Percentiles rank a stretch among this genome's conserved stretches.
These are phyloP conservation scores for Pterocles burchelli DNA, from an alignment of 2,113 vertebrate genomes.

Conservation along the genomic window DNA sequence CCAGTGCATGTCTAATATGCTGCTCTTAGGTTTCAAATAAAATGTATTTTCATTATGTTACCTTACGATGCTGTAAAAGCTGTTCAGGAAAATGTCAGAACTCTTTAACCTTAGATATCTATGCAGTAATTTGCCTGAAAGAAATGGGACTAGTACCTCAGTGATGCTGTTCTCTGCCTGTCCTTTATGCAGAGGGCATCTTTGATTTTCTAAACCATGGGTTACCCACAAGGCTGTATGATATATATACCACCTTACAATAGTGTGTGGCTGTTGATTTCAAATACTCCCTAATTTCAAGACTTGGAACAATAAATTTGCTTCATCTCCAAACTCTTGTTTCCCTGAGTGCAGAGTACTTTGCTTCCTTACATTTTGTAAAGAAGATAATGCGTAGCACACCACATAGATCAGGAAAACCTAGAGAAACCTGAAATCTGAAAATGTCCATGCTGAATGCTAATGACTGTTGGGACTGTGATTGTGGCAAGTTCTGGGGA, in stretches of 20 bases:
- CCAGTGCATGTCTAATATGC: constrained; percentile 63
- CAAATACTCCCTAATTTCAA: constrained; percentile 30
- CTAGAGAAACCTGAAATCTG: neutral
- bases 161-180: constrained; percentile 19
- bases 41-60: constrained; percentile 54
- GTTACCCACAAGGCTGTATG: neutral
- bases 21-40: constrained; percentile 60
- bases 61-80: constrained; percentile 16
- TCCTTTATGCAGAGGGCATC: neutral
- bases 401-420: neutral
- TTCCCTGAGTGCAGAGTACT: neutral
- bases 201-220: constrained; percentile 29
- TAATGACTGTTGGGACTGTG: neutral
- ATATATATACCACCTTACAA: neutral
- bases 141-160: constrained; percentile 51
- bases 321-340: constrained; percentile 37
- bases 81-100: constrained; percentile 5
- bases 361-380: neutral
- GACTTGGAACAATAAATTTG: constrained; percentile 67
- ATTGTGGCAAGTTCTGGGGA: neutral
- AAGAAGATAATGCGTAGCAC: neutral
- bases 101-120: constrained; percentile 55
- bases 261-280: constrained; percentile 31
- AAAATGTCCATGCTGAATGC: neutral
- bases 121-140: constrained; percentile 63